Base-by-base conservation (phyloP, 2,888 invertebrate species). In the Prenolepis imparis region DNA sequence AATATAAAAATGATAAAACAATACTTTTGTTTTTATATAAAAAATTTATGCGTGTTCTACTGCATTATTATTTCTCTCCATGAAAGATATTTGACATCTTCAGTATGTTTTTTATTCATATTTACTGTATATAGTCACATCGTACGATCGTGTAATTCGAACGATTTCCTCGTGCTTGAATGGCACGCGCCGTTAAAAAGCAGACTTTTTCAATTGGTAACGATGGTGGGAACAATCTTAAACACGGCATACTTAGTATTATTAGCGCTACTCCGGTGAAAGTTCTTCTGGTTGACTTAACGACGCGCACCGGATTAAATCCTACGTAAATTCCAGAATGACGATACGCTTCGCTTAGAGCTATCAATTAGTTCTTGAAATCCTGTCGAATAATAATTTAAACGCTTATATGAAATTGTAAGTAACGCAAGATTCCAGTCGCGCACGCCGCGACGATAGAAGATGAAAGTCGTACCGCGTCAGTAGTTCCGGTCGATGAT, bases 201-300 rank as follows among this genome's bases (percentile, higher is more conserved):
- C 75, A 84, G 75, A 87, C 81, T 84, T 85, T 66, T 86, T 83
- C 80, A 84, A 80, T 86, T 80, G 82, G 68, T 83, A 84, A 80
- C 74, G 81, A 59, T 64, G 70, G 82, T 77, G 66, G 63, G 73
- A 67, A 85, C 66, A 52, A 88, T 88, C 83, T 83, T 84, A 90
- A 87, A 90, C 80, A 84, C 63, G 52, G 59, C 70, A 83, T 84
- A n/a, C n/a, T n/a, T n/a, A 85, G 84, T 82, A 84, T 90, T 86
- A 90, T 90, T 84, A 84, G 80, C 87, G 77, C 66, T 68, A 78
- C 82, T 81, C 66, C 82, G 89, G 89, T 90, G 89, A 90, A 90
- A 90, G 89, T 90, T 86, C 73, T 73, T 72, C 83, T 83, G 72
- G 52, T 86, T 73, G 77, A 24, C 73, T 70, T 82, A 74, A 41